Percentiles rank a stretch among this genome's conserved stretches.
phyloP scores from a whole-genome alignment of 1,140 invertebrate species.

The Ericerus pela region DNA sequence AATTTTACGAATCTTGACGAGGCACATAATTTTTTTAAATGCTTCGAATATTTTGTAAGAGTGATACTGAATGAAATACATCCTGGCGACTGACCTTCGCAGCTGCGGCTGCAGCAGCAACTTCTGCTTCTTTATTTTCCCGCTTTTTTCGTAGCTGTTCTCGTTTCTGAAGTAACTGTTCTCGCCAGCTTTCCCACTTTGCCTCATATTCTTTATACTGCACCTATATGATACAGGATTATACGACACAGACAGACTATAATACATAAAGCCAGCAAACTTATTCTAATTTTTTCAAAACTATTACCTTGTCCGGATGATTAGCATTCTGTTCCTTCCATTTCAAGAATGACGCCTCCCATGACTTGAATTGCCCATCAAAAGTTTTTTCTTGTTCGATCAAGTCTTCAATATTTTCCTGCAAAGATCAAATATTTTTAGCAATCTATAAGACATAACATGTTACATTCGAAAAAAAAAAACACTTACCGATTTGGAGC shows the following conservation, averaged over 20 bases:
- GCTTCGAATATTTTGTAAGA: no score
- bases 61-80: no score
- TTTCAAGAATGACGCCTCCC: slow-evolving; percentile 68
- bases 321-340: slow-evolving; percentile 72
- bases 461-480: slow-evolving; percentile 2
- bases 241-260: not conserved
- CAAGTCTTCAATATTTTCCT: slow-evolving; percentile 32
- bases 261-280: not conserved
- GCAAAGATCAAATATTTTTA: slow-evolving; percentile 7
- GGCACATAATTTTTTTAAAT: no score
- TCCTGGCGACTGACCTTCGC: not conserved
- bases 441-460: slow-evolving; percentile 10
- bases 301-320: slow-evolving; percentile 59
- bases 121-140: slow-evolving; percentile 16
- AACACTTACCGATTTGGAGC: slow-evolving; percentile 11
- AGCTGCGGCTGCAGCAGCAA: slow-evolving; percentile 12
- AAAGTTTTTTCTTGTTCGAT: slow-evolving; percentile 54
- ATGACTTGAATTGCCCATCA: slow-evolving; percentile 64
- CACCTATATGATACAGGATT: slow-evolving; percentile 29
- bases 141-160: slow-evolving; percentile 57
- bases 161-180: slow-evolving; percentile 55
- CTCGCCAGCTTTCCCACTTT: slow-evolving; percentile 63
- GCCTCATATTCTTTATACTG: slow-evolving; percentile 67
- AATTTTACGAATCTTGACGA: no score
- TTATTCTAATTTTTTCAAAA: not conserved